Base-by-base conservation (phyloP, 2,113 vertebrate genomes). In the Porphyrio hochstetteri region DNA sequence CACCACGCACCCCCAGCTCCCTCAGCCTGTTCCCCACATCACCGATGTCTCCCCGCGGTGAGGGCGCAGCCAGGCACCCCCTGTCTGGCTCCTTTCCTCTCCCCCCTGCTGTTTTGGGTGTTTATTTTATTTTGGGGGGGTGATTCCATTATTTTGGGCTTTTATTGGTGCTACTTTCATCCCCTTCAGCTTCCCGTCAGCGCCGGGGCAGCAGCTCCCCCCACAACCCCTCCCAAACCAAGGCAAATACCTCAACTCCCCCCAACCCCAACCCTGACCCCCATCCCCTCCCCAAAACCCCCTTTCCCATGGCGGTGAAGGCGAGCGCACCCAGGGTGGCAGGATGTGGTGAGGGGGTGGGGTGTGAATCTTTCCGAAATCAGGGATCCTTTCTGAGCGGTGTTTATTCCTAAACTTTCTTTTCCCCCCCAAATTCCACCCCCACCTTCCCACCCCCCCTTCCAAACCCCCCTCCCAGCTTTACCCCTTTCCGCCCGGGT, bases 331-430 rank as follows among this genome's bases (percentile, higher is more conserved):
- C 38, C 27, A 15, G 42, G 14, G 42, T 15, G 42, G 42, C 42
- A 42, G 42, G 42, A 42, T 42, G 42, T 42, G 40, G 40, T 16
- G 42, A 15, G 42, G 42, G 42, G 42, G 15, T 5, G 14, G 40
- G 89, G 89, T 79, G 83, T 25, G 50, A 84, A 46, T 42, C 88
- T 67, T 61, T 97, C 95, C 93, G 60, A 94, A 96, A 97, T 98
- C 98, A 98, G 98, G 98, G 98, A 98, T 97, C 96, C 94, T 97
- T 96, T 87, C 35, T 67, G 93, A 95, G 91, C 81, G 77, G 83
- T 92, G 79, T 67, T 53, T 42, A 69, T 74, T 64, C 68, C 60
- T 57, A 36, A 2, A 25, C 9, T 60, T 6, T 11, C 35, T 59
- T 19, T 35, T 59, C 42, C 6, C 42, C 42, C 42, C 42, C 42